Evolutionary conservation across 2,113 vertebrate species (phyloP).

Genomic region (Nansenia antarctica): DNA sequence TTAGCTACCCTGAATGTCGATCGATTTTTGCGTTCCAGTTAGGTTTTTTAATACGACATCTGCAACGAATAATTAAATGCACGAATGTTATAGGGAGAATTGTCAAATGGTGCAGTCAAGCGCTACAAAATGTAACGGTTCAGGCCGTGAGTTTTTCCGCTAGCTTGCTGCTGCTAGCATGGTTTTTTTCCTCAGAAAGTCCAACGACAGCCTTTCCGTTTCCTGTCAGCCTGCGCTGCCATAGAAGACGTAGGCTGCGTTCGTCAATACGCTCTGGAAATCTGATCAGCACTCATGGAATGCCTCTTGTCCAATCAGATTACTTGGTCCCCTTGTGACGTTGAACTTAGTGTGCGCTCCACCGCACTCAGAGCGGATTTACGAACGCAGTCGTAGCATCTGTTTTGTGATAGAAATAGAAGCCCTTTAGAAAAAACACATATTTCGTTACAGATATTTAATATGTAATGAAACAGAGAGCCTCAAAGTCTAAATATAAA

Average conservation of each 20-base stretch:
- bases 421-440: not conserved
- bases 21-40: slow-evolving; percentile 1
- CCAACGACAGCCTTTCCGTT: not conserved
- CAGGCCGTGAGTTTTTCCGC: slow-evolving; percentile 50
- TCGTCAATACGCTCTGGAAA: no score
- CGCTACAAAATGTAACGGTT: slow-evolving; percentile 25
- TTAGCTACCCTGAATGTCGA: not conserved
- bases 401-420: no score
- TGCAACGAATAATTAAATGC: not conserved
- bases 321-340: no score
- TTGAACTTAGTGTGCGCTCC: no score
- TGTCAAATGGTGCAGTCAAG: slow-evolving; percentile 8
- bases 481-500: no score
- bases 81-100: not conserved
- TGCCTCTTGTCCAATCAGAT: no score
- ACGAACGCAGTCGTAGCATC: no score
- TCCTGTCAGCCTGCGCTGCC: not conserved
- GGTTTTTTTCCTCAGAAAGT: slow-evolving; percentile 44
- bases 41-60: not conserved
- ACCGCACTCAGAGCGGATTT: no score
- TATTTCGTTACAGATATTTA: no score
- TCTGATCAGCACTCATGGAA: no score
- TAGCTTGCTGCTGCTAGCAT: slow-evolving; percentile 54
- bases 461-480: no score
- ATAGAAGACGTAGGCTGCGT: not conserved